Conservation (phyloP, 2,888 invertebrate species). For the Dryadula phaetusa region DNA sequence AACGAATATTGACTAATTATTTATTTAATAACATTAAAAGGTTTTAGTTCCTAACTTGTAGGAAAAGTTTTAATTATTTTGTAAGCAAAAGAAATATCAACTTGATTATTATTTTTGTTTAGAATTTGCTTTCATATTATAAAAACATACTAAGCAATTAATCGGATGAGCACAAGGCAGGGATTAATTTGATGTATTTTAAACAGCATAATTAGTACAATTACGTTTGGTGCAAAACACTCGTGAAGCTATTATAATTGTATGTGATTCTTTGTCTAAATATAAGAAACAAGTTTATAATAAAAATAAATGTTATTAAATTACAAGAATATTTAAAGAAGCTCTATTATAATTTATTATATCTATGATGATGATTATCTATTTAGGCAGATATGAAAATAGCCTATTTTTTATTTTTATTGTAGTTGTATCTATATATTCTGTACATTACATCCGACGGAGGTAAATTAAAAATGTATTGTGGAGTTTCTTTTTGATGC, state of each 20-base stretch:
- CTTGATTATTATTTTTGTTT: not conserved
- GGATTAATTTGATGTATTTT: constrained; percentile 37
- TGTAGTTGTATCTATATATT: not conserved
- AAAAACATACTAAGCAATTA: constrained; percentile 29
- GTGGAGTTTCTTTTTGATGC: constrained; percentile 9
- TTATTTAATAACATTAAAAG: not conserved
- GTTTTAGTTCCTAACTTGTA: no score
- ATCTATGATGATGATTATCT: no score
- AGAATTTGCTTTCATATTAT: constrained; percentile 14
- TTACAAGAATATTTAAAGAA: constrained; percentile 5
- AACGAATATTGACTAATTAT: not conserved
- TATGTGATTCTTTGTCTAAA: constrained; percentile 25
- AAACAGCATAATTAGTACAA: constrained; percentile 35
- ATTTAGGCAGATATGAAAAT: not conserved
- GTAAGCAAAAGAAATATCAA: not conserved
- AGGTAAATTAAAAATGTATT: not conserved
- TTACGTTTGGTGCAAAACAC: constrained; percentile 27
- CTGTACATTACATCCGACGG: not conserved
- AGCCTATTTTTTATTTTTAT: not conserved
- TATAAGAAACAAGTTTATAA: constrained; percentile 26
- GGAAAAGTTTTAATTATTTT: no score
- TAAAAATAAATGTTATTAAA: not conserved
- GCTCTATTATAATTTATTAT: constrained; percentile 12
- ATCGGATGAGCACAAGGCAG: constrained; percentile 31
- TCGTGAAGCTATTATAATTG: constrained; percentile 24